Evolutionary conservation across 2,888 invertebrate species (phyloP), one percentile per base, ranked within the genome.

Genomic region (Agonopterix heracliana): DNA sequence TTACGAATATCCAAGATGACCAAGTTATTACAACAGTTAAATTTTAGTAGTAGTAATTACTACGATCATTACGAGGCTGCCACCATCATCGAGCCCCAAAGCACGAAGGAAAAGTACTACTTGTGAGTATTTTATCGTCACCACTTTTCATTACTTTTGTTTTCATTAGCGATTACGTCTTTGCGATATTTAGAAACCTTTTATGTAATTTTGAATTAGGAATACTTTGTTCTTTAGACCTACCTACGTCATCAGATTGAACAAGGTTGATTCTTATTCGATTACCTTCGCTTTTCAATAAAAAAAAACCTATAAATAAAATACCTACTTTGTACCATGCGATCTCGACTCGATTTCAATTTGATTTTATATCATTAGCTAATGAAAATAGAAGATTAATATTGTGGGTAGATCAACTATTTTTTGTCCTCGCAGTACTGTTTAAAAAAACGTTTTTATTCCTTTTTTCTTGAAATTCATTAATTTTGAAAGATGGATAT

Each of bases 21-120:
- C 73, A 88, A 88, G 84, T 79, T 89, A 71, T 74, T 89, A 76
- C 85, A 85, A 75, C 87, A 87, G 68, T 87, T 89, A 82, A 81
- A 78, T 74, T 89, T 87, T 86, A 88, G 85, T 85, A 89, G 84
- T 88, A 88, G 81, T 87, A 85, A 75, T 72, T 84, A 78, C 69
- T 80, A 76, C 67, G 81, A 81, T 61, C 69, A 75, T 26, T 52
- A 48, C 56, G 76, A 74, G 56, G 68, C 65, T 40, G 60, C 74
- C 57, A 71, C 71, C 45, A 63, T 78, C 44, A 63, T 78, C 44
- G 78, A 79, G 58, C 77, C 78, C 47, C 63, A 67, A 54, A 60
- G 68, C 44, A 66, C 61, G 50, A 75, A 80, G 67, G 74, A 74
- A 60, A 78, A 81, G 56, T 68, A 44, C 51, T 65, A 71, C 66